Conservation (phyloP, 2,113 vertebrate genomes). For the Micromys minutus region DNA sequence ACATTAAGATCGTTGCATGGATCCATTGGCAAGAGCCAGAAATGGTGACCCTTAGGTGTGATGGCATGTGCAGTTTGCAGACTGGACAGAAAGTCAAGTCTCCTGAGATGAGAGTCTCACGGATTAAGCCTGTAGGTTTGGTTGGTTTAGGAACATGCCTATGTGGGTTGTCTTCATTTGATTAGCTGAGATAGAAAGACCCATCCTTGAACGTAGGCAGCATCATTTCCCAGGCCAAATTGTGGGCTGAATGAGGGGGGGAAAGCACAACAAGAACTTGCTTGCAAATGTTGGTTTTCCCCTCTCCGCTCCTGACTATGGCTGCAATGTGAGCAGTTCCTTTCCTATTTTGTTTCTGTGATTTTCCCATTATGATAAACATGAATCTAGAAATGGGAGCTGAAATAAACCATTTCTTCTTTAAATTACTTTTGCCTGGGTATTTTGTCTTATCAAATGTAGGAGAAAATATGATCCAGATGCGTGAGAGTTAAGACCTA, state of each 20-base stretch:
- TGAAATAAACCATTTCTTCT: background rate
- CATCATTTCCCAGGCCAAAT: background rate
- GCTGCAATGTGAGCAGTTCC: no score
- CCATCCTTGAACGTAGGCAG: no score
- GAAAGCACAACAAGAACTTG: background rate
- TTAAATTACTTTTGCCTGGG: background rate
- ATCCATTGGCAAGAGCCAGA: background rate
- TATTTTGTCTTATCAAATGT: background rate
- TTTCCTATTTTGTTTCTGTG: background rate
- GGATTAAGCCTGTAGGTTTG: background rate
- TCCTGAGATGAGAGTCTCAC: background rate
- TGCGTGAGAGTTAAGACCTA: background rate
- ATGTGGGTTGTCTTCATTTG: background rate
- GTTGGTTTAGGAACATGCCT: background rate
- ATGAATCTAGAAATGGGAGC: background rate
- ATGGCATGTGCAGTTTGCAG: no score
- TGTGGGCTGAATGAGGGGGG: background rate
- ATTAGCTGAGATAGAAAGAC: background rate
- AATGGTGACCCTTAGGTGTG: background rate
- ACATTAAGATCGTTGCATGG: background rate
- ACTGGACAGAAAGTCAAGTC: background rate
- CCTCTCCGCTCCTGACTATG: background rate
- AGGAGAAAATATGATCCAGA: background rate
- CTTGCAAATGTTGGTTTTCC: background rate
- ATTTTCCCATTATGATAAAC: background rate